These are phyloP conservation scores for Tachina grossa DNA, from an alignment of 2,888 invertebrate species.

Conservation along the genomic window DNA sequence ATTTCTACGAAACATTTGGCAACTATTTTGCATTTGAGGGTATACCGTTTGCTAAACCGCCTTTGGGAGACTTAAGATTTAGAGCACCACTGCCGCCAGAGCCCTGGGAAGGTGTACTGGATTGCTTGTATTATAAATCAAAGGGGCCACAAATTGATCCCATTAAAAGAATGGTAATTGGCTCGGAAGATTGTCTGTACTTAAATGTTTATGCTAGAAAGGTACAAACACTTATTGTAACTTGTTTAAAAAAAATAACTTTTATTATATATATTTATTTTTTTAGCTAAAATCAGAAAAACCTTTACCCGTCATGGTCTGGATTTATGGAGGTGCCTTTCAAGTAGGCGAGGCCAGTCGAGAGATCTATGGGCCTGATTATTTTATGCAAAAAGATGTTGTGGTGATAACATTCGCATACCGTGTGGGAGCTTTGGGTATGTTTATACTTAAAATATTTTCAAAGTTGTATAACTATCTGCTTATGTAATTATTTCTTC, in stretches of 20 bases:
- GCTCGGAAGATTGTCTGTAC: slow-evolving; percentile 84
- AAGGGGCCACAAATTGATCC: slow-evolving; percentile 79
- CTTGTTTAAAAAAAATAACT: background rate
- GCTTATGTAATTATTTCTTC: background rate
- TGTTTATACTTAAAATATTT: slow-evolving; percentile 24
- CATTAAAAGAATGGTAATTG: slow-evolving; percentile 77
- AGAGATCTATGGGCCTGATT: slow-evolving; percentile 82
- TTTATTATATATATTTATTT: background rate
- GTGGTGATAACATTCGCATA: slow-evolving; percentile 83
- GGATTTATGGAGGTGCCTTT: slow-evolving; percentile 84
- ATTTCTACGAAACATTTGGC: slow-evolving; percentile 73
- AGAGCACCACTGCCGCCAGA: slow-evolving; percentile 82
- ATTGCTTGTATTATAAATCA: slow-evolving; percentile 80
- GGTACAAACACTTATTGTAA: slow-evolving; percentile 63
- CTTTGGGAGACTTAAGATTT: slow-evolving; percentile 79
- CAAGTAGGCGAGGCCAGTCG: slow-evolving; percentile 82
- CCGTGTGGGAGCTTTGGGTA: slow-evolving; percentile 83
- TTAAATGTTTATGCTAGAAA: slow-evolving; percentile 82
- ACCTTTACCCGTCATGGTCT: slow-evolving; percentile 83
- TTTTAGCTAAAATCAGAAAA: slow-evolving; percentile 71
- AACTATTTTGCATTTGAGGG: slow-evolving; percentile 80
- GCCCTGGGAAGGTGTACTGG: slow-evolving; percentile 82
- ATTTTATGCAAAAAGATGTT: slow-evolving; percentile 83
- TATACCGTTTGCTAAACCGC: slow-evolving; percentile 81
- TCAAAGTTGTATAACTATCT: background rate